Percentiles rank a stretch among this genome's conserved stretches.
Evolutionary conservation across 2,888 invertebrate genomes (phyloP).

Genomic region (Agriopis leucophaearia): DNA sequence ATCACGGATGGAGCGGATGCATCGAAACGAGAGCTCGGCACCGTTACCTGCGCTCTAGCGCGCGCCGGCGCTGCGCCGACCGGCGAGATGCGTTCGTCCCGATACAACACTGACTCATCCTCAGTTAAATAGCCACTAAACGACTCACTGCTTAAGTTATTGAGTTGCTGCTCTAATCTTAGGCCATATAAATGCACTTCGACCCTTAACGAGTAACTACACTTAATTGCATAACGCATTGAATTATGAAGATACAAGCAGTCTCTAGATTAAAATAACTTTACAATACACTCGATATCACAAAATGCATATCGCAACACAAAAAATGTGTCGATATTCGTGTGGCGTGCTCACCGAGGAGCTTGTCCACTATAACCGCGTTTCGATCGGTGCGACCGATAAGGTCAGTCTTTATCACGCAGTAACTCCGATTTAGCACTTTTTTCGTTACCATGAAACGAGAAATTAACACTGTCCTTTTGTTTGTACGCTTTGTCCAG

Average conservation of each 20-base stretch:
- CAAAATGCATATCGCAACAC: constrained; percentile 75
- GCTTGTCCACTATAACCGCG: constrained; percentile 71
- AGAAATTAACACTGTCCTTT: constrained; percentile 78
- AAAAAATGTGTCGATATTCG: constrained; percentile 62
- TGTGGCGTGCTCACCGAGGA: constrained; percentile 62
- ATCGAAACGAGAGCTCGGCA: constrained; percentile 74
- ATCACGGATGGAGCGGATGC: constrained; percentile 63
- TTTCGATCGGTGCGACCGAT: constrained; percentile 59
- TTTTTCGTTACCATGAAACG: constrained; percentile 81
- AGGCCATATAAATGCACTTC: constrained; percentile 65
- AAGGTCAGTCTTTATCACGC: constrained; percentile 83
- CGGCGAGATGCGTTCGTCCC: constrained; percentile 48
- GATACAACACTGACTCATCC: constrained; percentile 63
- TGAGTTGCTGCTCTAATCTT: constrained; percentile 53
- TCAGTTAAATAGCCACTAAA: constrained; percentile 54
- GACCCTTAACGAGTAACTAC: constrained; percentile 46
- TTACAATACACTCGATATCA: constrained; percentile 81
- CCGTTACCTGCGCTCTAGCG: constrained; percentile 73
- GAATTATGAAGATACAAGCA: constrained; percentile 57
- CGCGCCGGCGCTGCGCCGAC: constrained; percentile 34
- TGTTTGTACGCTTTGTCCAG: constrained; percentile 83
- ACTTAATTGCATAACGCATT: constrained; percentile 59
- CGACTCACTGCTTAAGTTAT: constrained; percentile 53
- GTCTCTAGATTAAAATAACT: constrained; percentile 69
- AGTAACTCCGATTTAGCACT: constrained; percentile 84